A percentile compares a stretch with the other conserved stretches of the same genome.
Evolutionary conservation across 37 sponge, comb jelly and placozoan species (phyloP).

Genomic region (Eunapius fragilis): DNA sequence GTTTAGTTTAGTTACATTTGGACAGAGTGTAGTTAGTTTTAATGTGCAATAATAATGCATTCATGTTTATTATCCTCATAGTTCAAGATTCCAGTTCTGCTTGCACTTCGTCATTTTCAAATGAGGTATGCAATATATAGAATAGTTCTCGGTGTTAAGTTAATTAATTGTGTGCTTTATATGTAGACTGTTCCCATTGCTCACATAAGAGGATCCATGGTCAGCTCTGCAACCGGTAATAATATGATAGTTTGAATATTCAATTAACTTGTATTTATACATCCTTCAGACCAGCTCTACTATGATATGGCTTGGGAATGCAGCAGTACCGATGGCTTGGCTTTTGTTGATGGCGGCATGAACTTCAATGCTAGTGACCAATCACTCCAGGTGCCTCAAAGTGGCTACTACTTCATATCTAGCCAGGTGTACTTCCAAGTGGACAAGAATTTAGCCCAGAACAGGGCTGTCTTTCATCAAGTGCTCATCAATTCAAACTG

Average conservation of each 20-base stretch:
- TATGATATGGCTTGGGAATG: not conserved
- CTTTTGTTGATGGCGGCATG: conserved; percentile 70
- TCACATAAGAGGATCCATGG: conserved; percentile 41
- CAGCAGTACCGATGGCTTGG: not conserved
- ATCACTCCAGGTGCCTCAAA: conserved; percentile 35
- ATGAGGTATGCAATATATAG: not conserved
- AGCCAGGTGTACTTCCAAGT: conserved; percentile 34
- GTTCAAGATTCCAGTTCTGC: not conserved
- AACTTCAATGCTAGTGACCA: conserved; percentile 43
- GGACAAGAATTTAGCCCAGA: not conserved
- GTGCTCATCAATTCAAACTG: not conserved
- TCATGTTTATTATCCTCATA: not conserved
- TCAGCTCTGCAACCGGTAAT: not conserved
- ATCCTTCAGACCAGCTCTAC: not conserved
- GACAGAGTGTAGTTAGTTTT: too few relatives aligned
- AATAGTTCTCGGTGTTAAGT: not conserved
- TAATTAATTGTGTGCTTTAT: not conserved
- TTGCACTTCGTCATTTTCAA: not conserved
- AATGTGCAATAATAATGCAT: too few relatives aligned
- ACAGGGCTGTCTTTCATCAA: not conserved
- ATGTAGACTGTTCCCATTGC: conserved; percentile 51
- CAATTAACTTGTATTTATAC: not conserved
- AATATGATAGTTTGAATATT: not conserved
- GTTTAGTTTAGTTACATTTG: too few relatives aligned
- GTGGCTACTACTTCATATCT: conserved; percentile 56